phyloP scores from a whole-genome alignment of 2,113 vertebrate genomes.

The Mesitornis unicolor region DNA sequence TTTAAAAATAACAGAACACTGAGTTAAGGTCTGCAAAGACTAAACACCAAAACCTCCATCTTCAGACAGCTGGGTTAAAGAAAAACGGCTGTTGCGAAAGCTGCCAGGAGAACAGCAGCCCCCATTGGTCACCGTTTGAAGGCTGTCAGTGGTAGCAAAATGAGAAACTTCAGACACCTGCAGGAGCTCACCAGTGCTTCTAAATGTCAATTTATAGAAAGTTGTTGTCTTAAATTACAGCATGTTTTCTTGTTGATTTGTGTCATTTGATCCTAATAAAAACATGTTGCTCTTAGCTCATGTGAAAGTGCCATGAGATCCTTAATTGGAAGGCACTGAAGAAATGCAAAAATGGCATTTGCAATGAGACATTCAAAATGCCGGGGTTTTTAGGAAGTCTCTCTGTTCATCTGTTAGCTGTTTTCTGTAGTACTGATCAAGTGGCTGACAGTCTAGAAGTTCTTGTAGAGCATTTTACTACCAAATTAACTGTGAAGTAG shows the following conservation, averaged over 20 bases:
- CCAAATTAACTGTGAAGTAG: conserved; percentile 67
- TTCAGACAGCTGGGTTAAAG: not conserved
- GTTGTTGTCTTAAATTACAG: not conserved
- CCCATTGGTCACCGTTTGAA: not conserved
- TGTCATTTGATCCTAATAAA: conserved; percentile 4
- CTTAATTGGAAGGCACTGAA: conserved; percentile 16
- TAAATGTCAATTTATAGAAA: not conserved
- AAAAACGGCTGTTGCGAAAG: not conserved
- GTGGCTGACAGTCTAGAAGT: conserved; percentile 39
- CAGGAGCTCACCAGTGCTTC: not conserved
- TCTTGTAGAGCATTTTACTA: conserved; percentile 49
- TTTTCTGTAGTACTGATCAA: conserved; percentile 18
- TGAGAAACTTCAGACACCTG: not conserved
- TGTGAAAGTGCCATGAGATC: conserved; percentile 40
- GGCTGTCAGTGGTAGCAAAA: not conserved
- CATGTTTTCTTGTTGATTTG: conserved; percentile 16
- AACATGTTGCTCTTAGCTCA: not conserved
- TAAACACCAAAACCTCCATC: not conserved
- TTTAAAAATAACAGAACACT: not conserved
- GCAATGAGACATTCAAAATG: not conserved
- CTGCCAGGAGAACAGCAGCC: not conserved
- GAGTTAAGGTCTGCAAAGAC: not conserved
- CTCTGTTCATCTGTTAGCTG: not conserved
- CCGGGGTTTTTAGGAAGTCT: not conserved
- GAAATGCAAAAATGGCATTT: not conserved